A percentile compares a stretch with the other conserved stretches of the same genome.
Evolutionary conservation across 2,888 invertebrate species (phyloP).

Genomic region (Schizaphis graminum): DNA sequence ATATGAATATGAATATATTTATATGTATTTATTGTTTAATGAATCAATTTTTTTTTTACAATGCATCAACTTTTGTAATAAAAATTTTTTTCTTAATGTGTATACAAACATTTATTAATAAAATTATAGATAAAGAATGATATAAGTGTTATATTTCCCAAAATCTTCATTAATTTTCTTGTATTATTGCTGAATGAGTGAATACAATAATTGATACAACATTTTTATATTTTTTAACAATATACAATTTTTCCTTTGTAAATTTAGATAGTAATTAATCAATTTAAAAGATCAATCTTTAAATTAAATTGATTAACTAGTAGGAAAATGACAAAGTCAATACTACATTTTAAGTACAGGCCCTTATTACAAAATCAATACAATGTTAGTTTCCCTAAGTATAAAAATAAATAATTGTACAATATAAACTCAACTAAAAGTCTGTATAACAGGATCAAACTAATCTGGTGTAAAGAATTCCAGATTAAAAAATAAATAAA

Average conservation of each 20-base stretch:
- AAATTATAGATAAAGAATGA: background rate
- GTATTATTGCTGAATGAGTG: background rate
- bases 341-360: background rate
- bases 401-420: constrained; percentile 47
- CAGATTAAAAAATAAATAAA: background rate
- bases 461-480: background rate
- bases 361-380: constrained; percentile 40
- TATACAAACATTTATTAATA: background rate
- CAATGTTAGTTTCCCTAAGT: background rate
- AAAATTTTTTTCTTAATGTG: background rate
- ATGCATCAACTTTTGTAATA: background rate
- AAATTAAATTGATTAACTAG: constrained; percentile 5
- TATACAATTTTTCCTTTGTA: background rate
- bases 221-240: background rate
- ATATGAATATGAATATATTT: background rate
- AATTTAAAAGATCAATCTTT: background rate
- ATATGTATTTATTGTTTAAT: background rate
- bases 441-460: background rate
- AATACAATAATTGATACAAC: constrained; percentile 7
- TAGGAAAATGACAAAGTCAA: background rate
- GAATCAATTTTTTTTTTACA: background rate
- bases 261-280: background rate
- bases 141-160: background rate
- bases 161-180: background rate
- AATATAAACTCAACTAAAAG: constrained; percentile 32